These are phyloP conservation scores for Rotaria macrura DNA, from an alignment of 2,888 invertebrate species.

Conservation along the genomic window DNA sequence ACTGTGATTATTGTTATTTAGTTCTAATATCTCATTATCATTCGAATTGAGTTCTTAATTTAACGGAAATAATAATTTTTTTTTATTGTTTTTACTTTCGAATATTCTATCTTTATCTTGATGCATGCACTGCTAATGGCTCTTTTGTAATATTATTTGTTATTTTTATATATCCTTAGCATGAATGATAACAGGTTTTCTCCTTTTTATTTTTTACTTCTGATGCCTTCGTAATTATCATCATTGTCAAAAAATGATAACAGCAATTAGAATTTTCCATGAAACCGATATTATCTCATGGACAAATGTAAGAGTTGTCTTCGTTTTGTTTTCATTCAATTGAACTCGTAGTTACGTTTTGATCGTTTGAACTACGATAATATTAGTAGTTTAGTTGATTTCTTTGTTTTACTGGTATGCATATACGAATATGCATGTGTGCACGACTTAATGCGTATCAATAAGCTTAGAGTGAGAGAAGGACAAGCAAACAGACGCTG, in stretches of 20 bases:
- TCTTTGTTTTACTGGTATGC: too few relatives aligned
- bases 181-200: background rate
- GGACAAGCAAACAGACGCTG: background rate
- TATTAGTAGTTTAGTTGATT: background rate
- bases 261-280: background rate
- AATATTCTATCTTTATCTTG: background rate
- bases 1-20: background rate
- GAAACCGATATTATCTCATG: background rate
- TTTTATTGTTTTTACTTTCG: background rate
- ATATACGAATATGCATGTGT: background rate
- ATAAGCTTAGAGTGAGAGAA: slow-evolving; percentile 2
- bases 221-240: background rate
- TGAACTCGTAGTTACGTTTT: background rate
- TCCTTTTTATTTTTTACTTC: background rate
- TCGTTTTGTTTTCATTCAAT: background rate
- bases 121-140: background rate
- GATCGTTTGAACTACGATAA: background rate
- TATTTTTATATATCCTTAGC: background rate
- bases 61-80: background rate
- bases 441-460: background rate
- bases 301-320: background rate
- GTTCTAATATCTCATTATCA: background rate
- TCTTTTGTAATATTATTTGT: background rate
- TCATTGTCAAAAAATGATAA: background rate
- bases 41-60: background rate